Evolutionary conservation across 1,140 invertebrate species (phyloP), one percentile per base, ranked within the genome.

Genomic region (Chironomus striatipennis): DNA sequence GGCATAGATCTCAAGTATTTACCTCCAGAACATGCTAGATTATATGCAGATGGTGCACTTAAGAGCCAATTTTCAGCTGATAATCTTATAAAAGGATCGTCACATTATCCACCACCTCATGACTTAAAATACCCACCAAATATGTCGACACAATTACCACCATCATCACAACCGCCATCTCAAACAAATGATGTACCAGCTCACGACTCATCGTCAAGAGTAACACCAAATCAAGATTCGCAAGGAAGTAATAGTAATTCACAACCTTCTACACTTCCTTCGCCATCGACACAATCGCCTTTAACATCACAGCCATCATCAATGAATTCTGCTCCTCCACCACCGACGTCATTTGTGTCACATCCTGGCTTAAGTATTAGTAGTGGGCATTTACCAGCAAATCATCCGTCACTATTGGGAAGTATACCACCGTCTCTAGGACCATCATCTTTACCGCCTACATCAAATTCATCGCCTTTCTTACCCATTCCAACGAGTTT

Each of bases 201-300:
- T 42, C 81, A 82, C 75, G 80, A 79, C 20, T 81, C 80, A 5
- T 75, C 74, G 6, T 70, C 74, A 15, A 76, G 81, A 12, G 81
- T 80, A 7, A 82, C 81, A 18, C 81, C 81, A 0, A 80, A 80
- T 20, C 81, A 82, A 74, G 81, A 82, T 76, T 82, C 81, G 65
- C 81, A 82, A 73, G 79, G 81, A 65, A 82, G 81, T 75, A 82
- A 82, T 75, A 82, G 81, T 75, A 78, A 76, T 72, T 82, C 81
- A 18, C 81, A 83, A 77, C 77, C 80, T 43, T 79, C 80, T 57
- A 79, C 80, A 24, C 79, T 79, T n/a, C 79, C 77, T 79, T 79
- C 81, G 4, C 76, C 78, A 5, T 81, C 79, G 57, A 81, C 79
- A 75, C 80, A 81, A 18, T 70, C 65, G 6, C 65, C 65, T 18